A percentile compares a stretch with the other conserved stretches of the same genome.
phyloP scores from a whole-genome alignment of 2,113 vertebrate species.

The Motacilla alba region DNA sequence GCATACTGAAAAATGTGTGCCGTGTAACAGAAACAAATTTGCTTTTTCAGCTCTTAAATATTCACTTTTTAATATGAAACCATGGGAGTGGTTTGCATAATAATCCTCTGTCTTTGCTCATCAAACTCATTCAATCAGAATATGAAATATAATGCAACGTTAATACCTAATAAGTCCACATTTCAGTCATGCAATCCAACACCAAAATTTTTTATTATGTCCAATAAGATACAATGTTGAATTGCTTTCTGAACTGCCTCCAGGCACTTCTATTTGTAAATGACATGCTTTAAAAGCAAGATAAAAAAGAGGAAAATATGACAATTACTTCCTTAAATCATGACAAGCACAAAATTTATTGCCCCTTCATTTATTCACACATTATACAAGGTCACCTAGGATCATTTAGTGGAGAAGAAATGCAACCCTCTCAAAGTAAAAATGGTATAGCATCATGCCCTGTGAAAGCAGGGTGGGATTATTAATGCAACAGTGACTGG shows the following conservation, averaged over 20 bases:
- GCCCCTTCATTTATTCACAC: conserved; percentile 54
- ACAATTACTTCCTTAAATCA: conserved; percentile 47
- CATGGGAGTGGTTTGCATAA: conserved; percentile 49
- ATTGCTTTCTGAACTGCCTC: conserved; percentile 25
- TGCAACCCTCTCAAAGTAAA: conserved; percentile 55
- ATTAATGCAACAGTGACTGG: conserved; percentile 15
- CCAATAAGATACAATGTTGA: conserved; percentile 39
- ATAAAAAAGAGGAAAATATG: conserved; percentile 27
- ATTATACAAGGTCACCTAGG: conserved; percentile 61
- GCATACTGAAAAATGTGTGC: conserved; percentile 64
- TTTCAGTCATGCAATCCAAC: conserved; percentile 40
- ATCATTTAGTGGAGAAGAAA: conserved; percentile 39
- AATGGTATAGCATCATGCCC: conserved; percentile 14
- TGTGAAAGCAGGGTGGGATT: conserved; percentile 43
- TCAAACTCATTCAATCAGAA: conserved; percentile 41
- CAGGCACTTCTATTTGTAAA: conserved; percentile 1
- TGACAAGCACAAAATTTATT: conserved; percentile 63
- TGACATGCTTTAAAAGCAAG: conserved; percentile 23
- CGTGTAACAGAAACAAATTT: conserved; percentile 63
- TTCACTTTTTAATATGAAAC: conserved; percentile 63
- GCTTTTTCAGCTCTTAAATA: conserved; percentile 67
- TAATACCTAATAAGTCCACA: conserved; percentile 27
- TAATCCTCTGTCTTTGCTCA: conserved; percentile 48
- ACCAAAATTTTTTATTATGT: conserved; percentile 30
- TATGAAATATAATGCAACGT: conserved; percentile 23